These are phyloP conservation scores for Ctenopoma kingsleyae DNA, from an alignment of 2,797 vertebrate genomes.

Conservation along the genomic window DNA sequence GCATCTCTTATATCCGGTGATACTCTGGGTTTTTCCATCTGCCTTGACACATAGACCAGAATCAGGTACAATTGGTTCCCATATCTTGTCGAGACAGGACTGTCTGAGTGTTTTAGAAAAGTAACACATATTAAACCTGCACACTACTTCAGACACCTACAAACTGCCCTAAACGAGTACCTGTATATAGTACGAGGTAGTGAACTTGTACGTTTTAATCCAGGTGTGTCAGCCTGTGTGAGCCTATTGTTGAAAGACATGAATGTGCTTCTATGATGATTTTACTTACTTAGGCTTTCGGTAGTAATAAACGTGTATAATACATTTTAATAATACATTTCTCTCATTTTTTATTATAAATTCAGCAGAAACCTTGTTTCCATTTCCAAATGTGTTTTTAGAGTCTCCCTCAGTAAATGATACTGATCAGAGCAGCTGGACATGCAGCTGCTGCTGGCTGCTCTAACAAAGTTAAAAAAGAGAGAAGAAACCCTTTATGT, in stretches of 20 bases:
- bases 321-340: not conserved
- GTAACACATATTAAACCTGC: not conserved
- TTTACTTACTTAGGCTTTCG: not conserved
- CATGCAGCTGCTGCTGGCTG: not conserved
- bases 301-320: not conserved
- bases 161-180: not conserved
- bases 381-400: not conserved
- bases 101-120: constrained; percentile 12
- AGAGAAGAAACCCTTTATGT: not conserved
- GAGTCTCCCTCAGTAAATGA: not conserved
- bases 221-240: not conserved
- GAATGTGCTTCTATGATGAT: not conserved
- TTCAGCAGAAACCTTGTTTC: too few relatives aligned
- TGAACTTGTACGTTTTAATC: not conserved
- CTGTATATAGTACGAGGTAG: not conserved
- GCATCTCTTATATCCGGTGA: not conserved
- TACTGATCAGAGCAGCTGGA: not conserved
- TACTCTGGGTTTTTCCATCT: not conserved
- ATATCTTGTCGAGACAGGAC: constrained; percentile 7
- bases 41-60: constrained; percentile 6
- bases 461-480: not conserved
- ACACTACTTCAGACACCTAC: not conserved
- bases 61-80: constrained; percentile 5
- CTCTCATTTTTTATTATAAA: too few relatives aligned
- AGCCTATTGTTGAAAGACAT: not conserved